These are phyloP conservation scores for Artibeus jamaicensis DNA, from an alignment of 2,797 vertebrate species.

Conservation along the genomic window DNA sequence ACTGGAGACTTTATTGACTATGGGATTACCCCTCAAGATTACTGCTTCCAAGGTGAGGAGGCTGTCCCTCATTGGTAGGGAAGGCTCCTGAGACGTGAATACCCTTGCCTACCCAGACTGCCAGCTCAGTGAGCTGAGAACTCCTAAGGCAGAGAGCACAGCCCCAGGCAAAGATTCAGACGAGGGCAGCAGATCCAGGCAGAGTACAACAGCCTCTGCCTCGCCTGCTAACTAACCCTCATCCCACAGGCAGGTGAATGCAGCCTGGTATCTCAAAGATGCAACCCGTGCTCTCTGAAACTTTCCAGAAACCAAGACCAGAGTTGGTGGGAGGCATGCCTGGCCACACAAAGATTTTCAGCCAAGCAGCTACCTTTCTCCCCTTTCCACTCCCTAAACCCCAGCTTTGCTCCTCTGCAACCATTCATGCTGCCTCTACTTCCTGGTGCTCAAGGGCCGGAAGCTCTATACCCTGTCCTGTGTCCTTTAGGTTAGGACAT, in stretches of 20 bases:
- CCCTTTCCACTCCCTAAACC: background rate
- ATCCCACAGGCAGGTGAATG: background rate
- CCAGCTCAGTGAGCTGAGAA: background rate
- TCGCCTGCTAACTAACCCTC: background rate
- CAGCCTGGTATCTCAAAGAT: background rate
- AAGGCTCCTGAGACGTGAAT: background rate
- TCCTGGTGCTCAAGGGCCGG: too few relatives aligned
- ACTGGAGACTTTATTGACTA: background rate
- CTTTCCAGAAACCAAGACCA: background rate
- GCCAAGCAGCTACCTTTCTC: background rate
- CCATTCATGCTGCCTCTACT: background rate
- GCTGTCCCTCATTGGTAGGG: background rate
- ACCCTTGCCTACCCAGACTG: background rate
- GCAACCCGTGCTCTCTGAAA: background rate
- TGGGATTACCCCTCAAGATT: background rate
- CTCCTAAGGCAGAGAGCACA: background rate
- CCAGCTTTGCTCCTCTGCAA: background rate
- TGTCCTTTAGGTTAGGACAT: background rate
- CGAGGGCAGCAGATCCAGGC: background rate
- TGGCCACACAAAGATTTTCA: background rate
- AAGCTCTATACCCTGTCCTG: background rate
- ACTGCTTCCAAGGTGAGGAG: background rate
- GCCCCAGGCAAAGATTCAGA: background rate
- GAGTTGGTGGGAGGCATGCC: accelerated
- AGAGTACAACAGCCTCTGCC: background rate